Evolutionary conservation across 2,888 invertebrate species (phyloP), one percentile per base, ranked within the genome.

Genomic region (Myopa tessellatipennis): DNA sequence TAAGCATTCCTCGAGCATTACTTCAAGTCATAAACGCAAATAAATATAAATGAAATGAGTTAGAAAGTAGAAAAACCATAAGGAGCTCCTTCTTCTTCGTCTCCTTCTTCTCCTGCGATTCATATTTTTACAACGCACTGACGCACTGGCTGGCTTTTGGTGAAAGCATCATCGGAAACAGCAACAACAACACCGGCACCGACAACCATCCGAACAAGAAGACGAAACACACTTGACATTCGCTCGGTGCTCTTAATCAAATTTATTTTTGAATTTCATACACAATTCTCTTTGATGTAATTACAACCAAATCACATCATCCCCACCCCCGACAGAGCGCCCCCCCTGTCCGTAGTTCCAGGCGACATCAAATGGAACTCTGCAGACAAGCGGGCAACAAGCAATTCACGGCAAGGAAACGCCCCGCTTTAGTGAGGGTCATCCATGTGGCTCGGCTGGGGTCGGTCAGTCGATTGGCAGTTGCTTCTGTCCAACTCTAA

Each of bases 291-390:
- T 60, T 76, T 70, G 70, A 70, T 70, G 70, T 76, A 76, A 61
- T 63, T 70, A 70, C 76, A 69, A 69, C 61, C 34, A 50, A 76
- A 70, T 61, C 61, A 61, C 38, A 76, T 70, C 50, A 76, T 61
- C 58, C 36, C 50, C 72, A 36, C 12, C 65, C 34, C 55, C 38
- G 12, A 34, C 40, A 3, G 3, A 38, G 18, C 38, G 12, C 61
- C 38, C 72, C 72, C 14, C 10, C 72, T 40, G 72, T 38, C 72
- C 14, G 14, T 52, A 16, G 71, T n/a, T 52, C 18, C 14, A 8
- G 55, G 8, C 10, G 50, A 70, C 52, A 34, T 70, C 26, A 70
- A 55, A 70, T 55, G 34, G 50, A 52, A 34, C 36, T 70, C 3
- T 69, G 55, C 52, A 70, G 26, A 12, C 70, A 45, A 52, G 52